Evolutionary conservation across 2,888 invertebrate genomes (phyloP).

Genomic region (Cataglyphis albicans): DNA sequence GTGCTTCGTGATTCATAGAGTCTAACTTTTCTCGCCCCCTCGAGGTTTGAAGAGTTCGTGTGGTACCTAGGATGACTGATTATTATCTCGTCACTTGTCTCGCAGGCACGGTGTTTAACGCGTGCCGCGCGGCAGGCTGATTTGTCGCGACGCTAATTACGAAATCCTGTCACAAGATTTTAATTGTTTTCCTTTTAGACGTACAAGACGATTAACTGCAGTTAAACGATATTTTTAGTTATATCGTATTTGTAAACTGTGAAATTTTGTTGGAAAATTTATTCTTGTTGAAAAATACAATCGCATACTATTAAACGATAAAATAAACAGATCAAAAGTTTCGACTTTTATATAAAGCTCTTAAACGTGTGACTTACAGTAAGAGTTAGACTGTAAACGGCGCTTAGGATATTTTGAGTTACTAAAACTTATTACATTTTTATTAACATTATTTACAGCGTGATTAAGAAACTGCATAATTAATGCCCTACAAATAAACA

Average conservation of each 20-base stretch:
- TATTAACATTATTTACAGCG: slow-evolving; percentile 35
- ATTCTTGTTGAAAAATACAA: neutral
- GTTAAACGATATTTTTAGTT: slow-evolving; percentile 3
- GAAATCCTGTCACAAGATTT: slow-evolving; percentile 40
- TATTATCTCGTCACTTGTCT: slow-evolving; percentile 61
- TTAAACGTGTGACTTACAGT: neutral
- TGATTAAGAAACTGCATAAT: slow-evolving; percentile 55
- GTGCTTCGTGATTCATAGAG: slow-evolving; percentile 74
- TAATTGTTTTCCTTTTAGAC: slow-evolving; percentile 29
- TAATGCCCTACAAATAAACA: slow-evolving; percentile 59
- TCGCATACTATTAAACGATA: neutral
- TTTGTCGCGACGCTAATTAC: slow-evolving; percentile 52
- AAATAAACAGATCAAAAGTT: neutral
- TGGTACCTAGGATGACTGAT: slow-evolving; percentile 65
- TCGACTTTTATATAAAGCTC: neutral
- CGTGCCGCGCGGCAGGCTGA: slow-evolving; percentile 43
- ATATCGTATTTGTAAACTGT: neutral
- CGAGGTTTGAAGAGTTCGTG: slow-evolving; percentile 53
- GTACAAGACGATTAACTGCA: slow-evolving; percentile 19
- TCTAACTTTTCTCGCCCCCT: slow-evolving; percentile 69
- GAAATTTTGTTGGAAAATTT: neutral
- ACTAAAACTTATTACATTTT: slow-evolving; percentile 13
- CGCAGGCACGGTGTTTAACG: slow-evolving; percentile 36
- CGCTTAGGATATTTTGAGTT: slow-evolving; percentile 2
- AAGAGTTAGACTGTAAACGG: neutral